phyloP scores from a whole-genome alignment of 2,888 invertebrate species.

The Acrocyrtus sp. region DNA sequence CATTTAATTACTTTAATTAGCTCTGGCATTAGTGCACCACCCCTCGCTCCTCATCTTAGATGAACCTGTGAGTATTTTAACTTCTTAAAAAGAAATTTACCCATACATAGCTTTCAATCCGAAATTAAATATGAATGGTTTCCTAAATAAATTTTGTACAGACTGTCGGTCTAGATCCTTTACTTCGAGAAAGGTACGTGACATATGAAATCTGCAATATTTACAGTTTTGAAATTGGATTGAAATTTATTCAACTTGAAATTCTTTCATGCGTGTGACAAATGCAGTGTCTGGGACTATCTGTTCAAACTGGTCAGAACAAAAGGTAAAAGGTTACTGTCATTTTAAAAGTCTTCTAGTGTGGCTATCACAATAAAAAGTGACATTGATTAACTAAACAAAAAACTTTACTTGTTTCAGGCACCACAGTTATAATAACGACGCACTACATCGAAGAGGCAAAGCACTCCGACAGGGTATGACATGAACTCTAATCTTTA shows the following conservation, averaged over 20 bases:
- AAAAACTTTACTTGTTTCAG: too few species aligned
- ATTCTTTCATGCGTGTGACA: too few species aligned
- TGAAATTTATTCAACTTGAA: too few species aligned
- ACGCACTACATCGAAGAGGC: constrained; percentile 48
- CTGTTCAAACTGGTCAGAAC: constrained; percentile 43
- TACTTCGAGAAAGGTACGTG: constrained; percentile 80
- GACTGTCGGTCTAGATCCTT: constrained; percentile 86
- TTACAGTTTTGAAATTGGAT: too few species aligned
- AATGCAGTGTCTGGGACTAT: constrained; percentile 54
- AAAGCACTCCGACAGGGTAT: constrained; percentile 39
- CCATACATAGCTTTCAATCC: too few species aligned
- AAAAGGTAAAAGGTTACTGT: background rate
- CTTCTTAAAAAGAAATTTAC: too few species aligned
- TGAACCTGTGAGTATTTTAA: constrained; percentile 70
- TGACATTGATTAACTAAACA: too few species aligned
- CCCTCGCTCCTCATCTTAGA: constrained; percentile 78
- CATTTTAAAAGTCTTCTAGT: background rate
- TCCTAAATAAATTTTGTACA: too few species aligned
- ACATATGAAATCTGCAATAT: too few species aligned
- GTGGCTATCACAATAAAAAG: too few species aligned
- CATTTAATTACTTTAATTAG: too few species aligned
- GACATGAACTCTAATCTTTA: background rate
- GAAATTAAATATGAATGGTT: too few species aligned
- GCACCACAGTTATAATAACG: constrained; percentile 50
- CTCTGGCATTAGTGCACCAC: constrained; percentile 67